Evolutionary conservation across 1,140 invertebrate species (phyloP), one percentile per base, ranked within the genome.

Genomic region (Armadillidium nasatum): DNA sequence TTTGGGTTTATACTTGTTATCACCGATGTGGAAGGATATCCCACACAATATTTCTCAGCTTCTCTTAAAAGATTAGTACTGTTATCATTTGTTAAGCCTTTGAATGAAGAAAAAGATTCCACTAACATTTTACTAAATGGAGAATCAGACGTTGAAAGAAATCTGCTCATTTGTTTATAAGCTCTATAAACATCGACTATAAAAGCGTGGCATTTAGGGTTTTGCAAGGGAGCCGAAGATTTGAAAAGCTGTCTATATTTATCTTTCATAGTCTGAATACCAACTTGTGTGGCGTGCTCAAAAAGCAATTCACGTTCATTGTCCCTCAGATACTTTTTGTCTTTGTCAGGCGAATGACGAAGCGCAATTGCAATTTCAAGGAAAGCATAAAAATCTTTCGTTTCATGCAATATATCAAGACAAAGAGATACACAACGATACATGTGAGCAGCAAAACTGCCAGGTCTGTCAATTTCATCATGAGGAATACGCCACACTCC

Each of bases 391-490:
- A 91, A 90, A 84, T 97, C 94, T 78, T 91, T 90, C 15, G 89
- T 89, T 82, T 92, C 89, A 76, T 89, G 88, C 13, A 96, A 84
- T 76, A 97, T 88, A 83, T 95, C 90, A 84, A 96, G 87, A 0
- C 95, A 86, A 9, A 96, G 87, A 7, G 89, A 87, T 6, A 96
- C 89, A 80, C 92, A 93, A 75, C 93, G 89, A 76, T 91, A 93
- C 90, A 97, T 94, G 83, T 97, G 94, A 46, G 92, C 90, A 9
- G 93, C 90, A 85, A 98, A 95, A 83, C 93, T 93, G 13, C 95
- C 95, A 1, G 93, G 90, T 67, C 95, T 87, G 82, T 97, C 95
- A 45, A 97, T 92, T 86, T 98, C 96, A 75, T 89, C 89, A 22
- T 90, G 88, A 6, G 94, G 94, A 83, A 96, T 94, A 78, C 93